Evolutionary conservation across 2,113 vertebrate species (phyloP).

Genomic region (Thermophis baileyi): DNA sequence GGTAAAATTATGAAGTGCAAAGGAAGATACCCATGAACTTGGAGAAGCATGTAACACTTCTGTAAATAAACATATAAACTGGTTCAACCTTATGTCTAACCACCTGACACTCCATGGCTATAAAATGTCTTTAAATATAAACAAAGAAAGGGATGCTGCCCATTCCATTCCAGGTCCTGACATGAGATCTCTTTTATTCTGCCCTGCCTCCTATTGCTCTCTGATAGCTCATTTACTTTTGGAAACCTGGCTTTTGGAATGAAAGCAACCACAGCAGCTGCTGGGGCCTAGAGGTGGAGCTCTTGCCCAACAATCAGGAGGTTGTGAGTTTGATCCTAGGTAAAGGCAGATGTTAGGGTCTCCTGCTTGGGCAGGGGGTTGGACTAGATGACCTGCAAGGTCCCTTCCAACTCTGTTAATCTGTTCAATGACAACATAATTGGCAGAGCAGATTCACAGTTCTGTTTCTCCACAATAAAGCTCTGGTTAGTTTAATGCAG

Average conservation of each 20-base stretch:
- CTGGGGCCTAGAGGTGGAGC: too few relatives aligned
- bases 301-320: too few relatives aligned
- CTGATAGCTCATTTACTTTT: neutral
- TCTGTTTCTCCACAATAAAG: neutral
- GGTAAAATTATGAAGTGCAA: neutral
- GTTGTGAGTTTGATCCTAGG: too few relatives aligned
- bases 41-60: neutral
- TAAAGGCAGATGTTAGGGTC: too few relatives aligned
- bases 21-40: neutral
- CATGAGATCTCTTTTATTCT: neutral
- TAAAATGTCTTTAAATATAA: neutral
- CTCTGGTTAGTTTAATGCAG: neutral
- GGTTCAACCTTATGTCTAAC: neutral
- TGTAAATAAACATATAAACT: neutral
- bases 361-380: too few relatives aligned
- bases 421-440: neutral
- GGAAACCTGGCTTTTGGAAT: neutral
- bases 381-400: too few relatives aligned
- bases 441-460: neutral
- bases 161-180: neutral
- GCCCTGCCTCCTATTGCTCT: neutral
- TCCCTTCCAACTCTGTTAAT: too few relatives aligned
- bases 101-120: neutral
- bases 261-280: neutral
- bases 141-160: neutral